These are phyloP conservation scores for Conus canariensis DNA, from an alignment of 2,888 invertebrate genomes.

Conservation along the genomic window DNA sequence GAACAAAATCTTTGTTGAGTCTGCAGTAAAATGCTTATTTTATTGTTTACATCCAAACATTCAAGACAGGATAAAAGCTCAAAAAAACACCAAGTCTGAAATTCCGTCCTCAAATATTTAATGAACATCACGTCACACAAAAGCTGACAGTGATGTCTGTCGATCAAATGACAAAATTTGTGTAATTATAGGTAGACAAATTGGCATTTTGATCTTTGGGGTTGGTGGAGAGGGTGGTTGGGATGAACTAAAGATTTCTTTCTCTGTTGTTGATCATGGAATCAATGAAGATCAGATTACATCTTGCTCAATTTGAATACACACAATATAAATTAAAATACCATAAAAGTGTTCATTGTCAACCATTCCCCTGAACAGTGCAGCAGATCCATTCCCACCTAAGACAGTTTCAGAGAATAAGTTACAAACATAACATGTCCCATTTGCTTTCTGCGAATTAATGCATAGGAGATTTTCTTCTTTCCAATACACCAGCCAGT, in stretches of 20 bases:
- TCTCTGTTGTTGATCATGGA: not conserved
- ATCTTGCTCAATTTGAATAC: not conserved
- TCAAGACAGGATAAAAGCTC: not conserved
- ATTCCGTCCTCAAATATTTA: conserved; percentile 22
- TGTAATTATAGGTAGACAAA: not conserved
- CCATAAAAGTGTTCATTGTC: not conserved
- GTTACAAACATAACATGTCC: not conserved
- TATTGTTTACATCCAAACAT: not conserved
- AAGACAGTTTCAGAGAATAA: not conserved
- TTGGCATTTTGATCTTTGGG: conserved; percentile 16
- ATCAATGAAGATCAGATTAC: not conserved
- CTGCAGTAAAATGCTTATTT: too few relatives aligned
- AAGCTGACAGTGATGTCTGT: not conserved
- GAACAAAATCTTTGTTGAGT: too few relatives aligned
- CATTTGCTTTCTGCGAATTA: not conserved
- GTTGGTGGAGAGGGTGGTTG: not conserved
- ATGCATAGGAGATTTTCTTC: conserved; percentile 27
- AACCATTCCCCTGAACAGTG: conserved; percentile 8
- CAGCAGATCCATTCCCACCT: not conserved
- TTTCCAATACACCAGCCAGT: not conserved
- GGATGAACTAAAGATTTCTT: not conserved
- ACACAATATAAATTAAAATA: conserved; percentile 2
- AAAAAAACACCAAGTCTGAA: not conserved
- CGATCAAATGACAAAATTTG: not conserved
- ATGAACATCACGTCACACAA: not conserved